Percentiles rank a stretch among this genome's conserved stretches.
phyloP scores from a whole-genome alignment of 2,888 invertebrate species.

The Cerastis rubricosa region DNA sequence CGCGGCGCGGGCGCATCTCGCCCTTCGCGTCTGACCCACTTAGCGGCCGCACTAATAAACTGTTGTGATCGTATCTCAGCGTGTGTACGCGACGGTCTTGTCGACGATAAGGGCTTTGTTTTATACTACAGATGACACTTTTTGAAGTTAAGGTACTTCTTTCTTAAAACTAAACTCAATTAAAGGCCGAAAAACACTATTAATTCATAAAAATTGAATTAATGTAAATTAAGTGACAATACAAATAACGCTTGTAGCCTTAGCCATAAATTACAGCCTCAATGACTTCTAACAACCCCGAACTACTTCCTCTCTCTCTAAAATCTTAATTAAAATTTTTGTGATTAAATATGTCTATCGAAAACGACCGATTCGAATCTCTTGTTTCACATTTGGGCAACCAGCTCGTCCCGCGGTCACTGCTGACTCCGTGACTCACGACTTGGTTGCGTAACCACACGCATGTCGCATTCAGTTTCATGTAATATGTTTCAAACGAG shows the following conservation, averaged over 20 bases:
- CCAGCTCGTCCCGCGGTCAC: conserved; percentile 46
- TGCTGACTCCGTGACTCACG: conserved; percentile 70
- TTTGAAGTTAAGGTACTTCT: not conserved
- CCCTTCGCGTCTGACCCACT: conserved; percentile 83
- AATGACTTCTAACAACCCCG: not conserved
- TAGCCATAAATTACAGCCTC: not conserved
- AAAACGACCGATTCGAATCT: conserved; percentile 48
- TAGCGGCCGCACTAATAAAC: conserved; percentile 73
- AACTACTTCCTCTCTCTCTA: not conserved
- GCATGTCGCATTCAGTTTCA: conserved; percentile 66
- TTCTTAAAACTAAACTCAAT: not conserved
- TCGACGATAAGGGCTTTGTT: conserved; percentile 35
- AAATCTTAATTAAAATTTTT: conserved; percentile 12
- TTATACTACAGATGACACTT: not conserved
- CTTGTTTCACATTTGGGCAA: conserved; percentile 53
- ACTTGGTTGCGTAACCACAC: conserved; percentile 67
- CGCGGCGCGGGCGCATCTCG: conserved; percentile 81
- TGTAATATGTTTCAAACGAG: conserved; percentile 63
- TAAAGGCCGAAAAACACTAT: not conserved
- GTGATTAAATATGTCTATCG: conserved; percentile 31
- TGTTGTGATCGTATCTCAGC: conserved; percentile 66
- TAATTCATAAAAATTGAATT: not conserved
- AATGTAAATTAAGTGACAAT: not conserved
- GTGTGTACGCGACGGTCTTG: conserved; percentile 39
- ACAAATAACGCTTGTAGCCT: not conserved